These are phyloP conservation scores for Channa argus DNA, from an alignment of 2,113 vertebrate genomes.

Conservation along the genomic window DNA sequence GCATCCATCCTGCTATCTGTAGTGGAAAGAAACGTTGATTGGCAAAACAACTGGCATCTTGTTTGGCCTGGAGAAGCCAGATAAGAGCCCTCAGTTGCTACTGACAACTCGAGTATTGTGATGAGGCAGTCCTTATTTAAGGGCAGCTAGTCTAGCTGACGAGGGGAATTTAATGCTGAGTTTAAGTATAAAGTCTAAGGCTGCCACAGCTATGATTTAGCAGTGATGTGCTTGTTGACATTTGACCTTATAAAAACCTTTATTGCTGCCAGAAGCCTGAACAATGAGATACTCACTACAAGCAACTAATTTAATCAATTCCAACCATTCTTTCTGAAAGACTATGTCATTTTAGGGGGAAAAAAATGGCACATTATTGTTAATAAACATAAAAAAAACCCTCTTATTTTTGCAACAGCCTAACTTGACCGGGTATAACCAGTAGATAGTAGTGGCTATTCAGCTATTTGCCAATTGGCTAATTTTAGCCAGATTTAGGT, in stretches of 20 bases:
- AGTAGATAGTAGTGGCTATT: neutral
- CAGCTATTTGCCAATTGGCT: no score
- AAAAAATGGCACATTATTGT: neutral
- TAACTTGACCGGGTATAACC: neutral
- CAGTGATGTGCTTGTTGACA: neutral
- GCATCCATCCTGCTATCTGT: constrained; percentile 59
- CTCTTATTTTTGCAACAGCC: no score
- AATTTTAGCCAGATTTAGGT: neutral
- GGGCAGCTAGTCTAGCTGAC: constrained; percentile 50
- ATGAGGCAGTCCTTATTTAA: constrained; percentile 44
- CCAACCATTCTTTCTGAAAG: neutral
- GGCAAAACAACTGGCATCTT: constrained; percentile 75
- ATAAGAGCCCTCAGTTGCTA: constrained; percentile 68
- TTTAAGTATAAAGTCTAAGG: constrained; percentile 8
- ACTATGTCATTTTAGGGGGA: neutral
- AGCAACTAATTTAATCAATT: neutral
- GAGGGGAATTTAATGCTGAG: constrained; percentile 44
- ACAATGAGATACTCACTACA: neutral
- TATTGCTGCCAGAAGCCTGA: neutral
- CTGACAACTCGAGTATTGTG: constrained; percentile 77
- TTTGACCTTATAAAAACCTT: neutral
- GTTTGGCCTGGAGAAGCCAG: constrained; percentile 61
- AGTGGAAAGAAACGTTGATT: constrained; percentile 76
- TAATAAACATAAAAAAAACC: no score
- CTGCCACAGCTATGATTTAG: neutral